Evolutionary conservation across 2,888 invertebrate genomes (phyloP).

Genomic region (Synergus itoensis): DNA sequence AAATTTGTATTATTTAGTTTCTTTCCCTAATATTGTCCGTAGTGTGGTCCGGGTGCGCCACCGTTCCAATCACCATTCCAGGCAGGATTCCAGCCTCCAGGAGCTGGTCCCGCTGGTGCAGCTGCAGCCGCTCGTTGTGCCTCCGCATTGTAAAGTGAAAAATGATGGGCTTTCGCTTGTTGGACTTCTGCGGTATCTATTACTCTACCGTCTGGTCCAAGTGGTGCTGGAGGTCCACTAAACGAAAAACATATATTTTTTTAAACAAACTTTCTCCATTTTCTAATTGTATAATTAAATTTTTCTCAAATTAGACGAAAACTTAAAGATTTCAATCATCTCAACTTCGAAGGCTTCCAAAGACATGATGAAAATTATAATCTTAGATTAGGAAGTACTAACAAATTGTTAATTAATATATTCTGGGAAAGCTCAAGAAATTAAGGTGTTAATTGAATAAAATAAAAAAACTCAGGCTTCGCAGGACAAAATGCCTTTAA

Average conservation of each 20-base stretch:
- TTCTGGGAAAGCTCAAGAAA: not conserved
- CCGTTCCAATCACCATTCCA: slow-evolving; percentile 57
- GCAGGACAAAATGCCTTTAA: no score
- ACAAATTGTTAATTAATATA: no score
- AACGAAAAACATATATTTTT: not conserved
- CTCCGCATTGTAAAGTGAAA: slow-evolving; percentile 72
- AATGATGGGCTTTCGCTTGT: slow-evolving; percentile 75
- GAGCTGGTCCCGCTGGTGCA: slow-evolving; percentile 58
- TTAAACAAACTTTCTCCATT: not conserved
- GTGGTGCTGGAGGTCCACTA: slow-evolving; percentile 75
- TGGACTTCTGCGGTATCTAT: slow-evolving; percentile 76
- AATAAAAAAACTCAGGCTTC: not conserved
- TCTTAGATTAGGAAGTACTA: not conserved
- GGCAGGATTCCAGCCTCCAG: slow-evolving; percentile 64
- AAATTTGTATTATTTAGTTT: not conserved
- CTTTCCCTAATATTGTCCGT: slow-evolving; percentile 25
- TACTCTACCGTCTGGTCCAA: slow-evolving; percentile 74
- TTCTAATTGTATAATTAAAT: not conserved
- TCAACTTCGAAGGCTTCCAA: not conserved
- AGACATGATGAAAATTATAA: not conserved
- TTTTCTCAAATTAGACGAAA: not conserved
- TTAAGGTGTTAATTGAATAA: not conserved
- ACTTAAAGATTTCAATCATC: not conserved
- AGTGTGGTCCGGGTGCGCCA: slow-evolving; percentile 24
- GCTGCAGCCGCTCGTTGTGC: slow-evolving; percentile 63